Evolutionary conservation across 2,888 invertebrate species (phyloP), one percentile per base, ranked within the genome.

Genomic region (Camponotus fellah): DNA sequence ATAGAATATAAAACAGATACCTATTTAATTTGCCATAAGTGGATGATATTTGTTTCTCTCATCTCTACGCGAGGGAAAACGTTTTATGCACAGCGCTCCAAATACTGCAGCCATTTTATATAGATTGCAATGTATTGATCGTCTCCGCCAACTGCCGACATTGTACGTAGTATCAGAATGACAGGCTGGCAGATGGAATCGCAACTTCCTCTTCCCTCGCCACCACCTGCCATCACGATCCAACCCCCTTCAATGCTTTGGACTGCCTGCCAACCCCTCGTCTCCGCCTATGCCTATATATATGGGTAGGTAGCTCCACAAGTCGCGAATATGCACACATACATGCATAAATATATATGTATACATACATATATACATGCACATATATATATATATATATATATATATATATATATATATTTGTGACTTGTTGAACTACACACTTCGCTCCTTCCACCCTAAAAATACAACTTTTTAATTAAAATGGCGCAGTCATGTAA

Each of bases 181-280:
- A 96, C 96, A 94, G 93, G 92, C 93, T 92, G 95, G 95, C 96
- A 95, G 96, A 95, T 95, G 95, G 94, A 95, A 95, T 95, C 93
- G 95, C 95, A 93, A 91, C 92, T 92, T 89, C 92, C 92, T 92
- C 92, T 86, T 91, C 91, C 92, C 89, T 91, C 83, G 91, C 92
- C 91, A 91, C 91, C 88, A 89, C 93, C 93, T 89, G 92, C 91
- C 89, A 89, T 88, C 88, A 86, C 90, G 88, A 88, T 92, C 91
- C 93, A 92, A 91, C 92, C 92, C 92, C 91, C 92, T 91, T 90
- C 87, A 86, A 91, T 87, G 90, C 89, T 90, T 90, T 87, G 88
- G 90, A 91, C 91, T 92, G 91, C 90, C 92, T 91, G 92, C 91
- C 91, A 91, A 90, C 92, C 91, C 92, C 92, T 86, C 91, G 92